Evolutionary conservation across 2,888 invertebrate species (phyloP).

Genomic region (Sialis fuliginosa): DNA sequence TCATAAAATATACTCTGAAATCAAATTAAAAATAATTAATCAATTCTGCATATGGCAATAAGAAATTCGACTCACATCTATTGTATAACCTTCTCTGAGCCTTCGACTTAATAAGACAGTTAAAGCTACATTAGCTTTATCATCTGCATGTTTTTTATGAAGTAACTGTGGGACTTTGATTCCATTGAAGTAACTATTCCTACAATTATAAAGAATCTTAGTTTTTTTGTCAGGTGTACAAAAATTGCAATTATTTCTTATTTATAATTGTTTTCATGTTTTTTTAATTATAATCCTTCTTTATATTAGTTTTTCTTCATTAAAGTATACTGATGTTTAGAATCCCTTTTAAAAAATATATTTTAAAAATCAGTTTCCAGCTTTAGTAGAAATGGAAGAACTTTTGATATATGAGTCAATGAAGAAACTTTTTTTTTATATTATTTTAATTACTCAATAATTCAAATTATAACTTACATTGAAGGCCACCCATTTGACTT

Average conservation of each 20-base stretch:
- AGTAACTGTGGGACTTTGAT: slow-evolving; percentile 34
- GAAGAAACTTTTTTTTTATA: background rate
- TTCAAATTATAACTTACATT: slow-evolving; percentile 6
- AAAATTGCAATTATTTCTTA: too few species aligned
- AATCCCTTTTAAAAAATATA: too few species aligned
- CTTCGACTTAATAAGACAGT: slow-evolving; percentile 50
- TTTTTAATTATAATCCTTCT: too few species aligned
- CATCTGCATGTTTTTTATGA: slow-evolving; percentile 44
- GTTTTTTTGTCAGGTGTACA: too few species aligned
- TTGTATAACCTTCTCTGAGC: slow-evolving; percentile 56
- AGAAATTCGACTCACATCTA: slow-evolving; percentile 27
- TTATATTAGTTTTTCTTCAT: too few species aligned
- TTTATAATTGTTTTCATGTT: too few species aligned
- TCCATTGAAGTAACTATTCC: slow-evolving; percentile 36
- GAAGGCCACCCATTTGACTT: slow-evolving; percentile 7
- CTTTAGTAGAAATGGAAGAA: too few species aligned
- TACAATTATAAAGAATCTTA: slow-evolving; percentile 15
- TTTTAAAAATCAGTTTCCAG: too few species aligned
- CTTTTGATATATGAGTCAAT: background rate
- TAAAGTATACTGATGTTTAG: too few species aligned
- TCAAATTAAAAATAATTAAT: slow-evolving; percentile 11
- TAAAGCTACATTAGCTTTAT: slow-evolving; percentile 40
- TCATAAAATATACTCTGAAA: slow-evolving; percentile 30
- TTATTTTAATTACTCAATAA: background rate
- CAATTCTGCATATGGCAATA: too few species aligned